Evolutionary conservation across 2,888 invertebrate genomes (phyloP).

Genomic region (Mactromeris polynyma): DNA sequence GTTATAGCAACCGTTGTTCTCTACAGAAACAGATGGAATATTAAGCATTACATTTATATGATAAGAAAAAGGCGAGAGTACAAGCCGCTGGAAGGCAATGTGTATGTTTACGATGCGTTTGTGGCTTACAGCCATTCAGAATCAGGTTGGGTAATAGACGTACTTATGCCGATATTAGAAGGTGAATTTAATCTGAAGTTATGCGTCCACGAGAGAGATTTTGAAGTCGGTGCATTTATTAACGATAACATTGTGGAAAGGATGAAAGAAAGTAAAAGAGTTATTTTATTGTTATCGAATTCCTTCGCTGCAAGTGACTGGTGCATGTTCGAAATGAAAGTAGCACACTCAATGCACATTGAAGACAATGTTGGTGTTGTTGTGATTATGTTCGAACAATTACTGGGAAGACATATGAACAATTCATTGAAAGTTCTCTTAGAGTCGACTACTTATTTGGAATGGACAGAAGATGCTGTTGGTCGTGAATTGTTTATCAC

Average conservation of each 20-base stretch:
- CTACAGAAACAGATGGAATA: constrained; percentile 23
- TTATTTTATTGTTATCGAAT: constrained; percentile 28
- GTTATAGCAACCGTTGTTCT: neutral
- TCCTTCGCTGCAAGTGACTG: constrained; percentile 3
- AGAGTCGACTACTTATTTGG: constrained; percentile 40
- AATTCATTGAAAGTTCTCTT: constrained; percentile 19
- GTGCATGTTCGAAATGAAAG: constrained; percentile 31
- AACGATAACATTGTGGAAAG: constrained; percentile 25
- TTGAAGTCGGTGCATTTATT: constrained; percentile 8
- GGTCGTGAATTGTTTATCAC: constrained; percentile 23
- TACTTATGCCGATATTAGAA: constrained; percentile 7
- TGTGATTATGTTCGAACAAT: neutral
- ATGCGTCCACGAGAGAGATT: constrained; percentile 29
- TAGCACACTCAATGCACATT: constrained; percentile 16
- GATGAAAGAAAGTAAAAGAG: neutral
- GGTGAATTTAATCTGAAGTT: neutral
- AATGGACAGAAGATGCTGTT: constrained; percentile 37
- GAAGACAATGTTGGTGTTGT: constrained; percentile 23
- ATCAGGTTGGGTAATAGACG: neutral
- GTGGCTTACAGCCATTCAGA: constrained; percentile 4
- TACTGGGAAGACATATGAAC: constrained; percentile 25
- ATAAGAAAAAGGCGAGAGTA: constrained; percentile 22
- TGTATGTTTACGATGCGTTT: constrained; percentile 13
- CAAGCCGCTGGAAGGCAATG: neutral
- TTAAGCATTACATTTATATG: constrained; percentile 29